A percentile compares a stretch with the other conserved stretches of the same genome.
Evolutionary conservation across 1,140 invertebrate genomes (phyloP).

Genomic region (Helicoverpa zea): DNA sequence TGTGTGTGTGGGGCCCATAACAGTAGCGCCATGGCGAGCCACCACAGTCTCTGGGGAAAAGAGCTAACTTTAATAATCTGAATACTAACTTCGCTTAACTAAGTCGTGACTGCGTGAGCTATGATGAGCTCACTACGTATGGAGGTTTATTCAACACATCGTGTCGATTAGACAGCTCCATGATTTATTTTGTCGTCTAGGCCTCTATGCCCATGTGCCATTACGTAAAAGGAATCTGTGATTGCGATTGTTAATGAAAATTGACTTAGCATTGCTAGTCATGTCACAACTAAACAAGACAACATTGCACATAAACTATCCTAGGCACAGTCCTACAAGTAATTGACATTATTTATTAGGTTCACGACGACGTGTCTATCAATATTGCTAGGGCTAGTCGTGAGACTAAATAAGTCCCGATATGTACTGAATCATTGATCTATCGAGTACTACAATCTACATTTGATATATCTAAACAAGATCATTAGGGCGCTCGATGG

Average conservation of each 20-base stretch:
- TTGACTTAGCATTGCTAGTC: too few relatives aligned
- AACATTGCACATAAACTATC: too few relatives aligned
- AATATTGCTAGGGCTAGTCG: neutral
- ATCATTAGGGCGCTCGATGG: neutral
- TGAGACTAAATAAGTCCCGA: neutral
- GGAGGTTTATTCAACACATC: conserved; percentile 35
- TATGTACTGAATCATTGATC: conserved; percentile 1
- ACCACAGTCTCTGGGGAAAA: conserved; percentile 77
- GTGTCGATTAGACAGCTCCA: too few relatives aligned
- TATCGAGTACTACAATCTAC: neutral
- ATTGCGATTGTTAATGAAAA: neutral
- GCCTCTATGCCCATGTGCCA: too few relatives aligned
- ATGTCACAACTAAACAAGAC: too few relatives aligned
- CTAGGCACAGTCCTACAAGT: too few relatives aligned
- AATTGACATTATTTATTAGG: too few relatives aligned
- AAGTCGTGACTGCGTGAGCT: conserved; percentile 32
- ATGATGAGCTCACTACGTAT: conserved; percentile 18
- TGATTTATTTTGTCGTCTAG: neutral
- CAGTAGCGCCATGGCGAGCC: conserved; percentile 67
- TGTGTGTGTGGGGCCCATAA: conserved; percentile 66
- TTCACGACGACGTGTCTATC: neutral
- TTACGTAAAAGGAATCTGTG: too few relatives aligned
- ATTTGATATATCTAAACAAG: conserved; percentile 10
- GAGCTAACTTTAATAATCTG: conserved; percentile 45
- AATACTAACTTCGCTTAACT: conserved; percentile 27